phyloP scores from a whole-genome alignment of 1,140 invertebrate genomes.

The Platorchestia sp. region DNA sequence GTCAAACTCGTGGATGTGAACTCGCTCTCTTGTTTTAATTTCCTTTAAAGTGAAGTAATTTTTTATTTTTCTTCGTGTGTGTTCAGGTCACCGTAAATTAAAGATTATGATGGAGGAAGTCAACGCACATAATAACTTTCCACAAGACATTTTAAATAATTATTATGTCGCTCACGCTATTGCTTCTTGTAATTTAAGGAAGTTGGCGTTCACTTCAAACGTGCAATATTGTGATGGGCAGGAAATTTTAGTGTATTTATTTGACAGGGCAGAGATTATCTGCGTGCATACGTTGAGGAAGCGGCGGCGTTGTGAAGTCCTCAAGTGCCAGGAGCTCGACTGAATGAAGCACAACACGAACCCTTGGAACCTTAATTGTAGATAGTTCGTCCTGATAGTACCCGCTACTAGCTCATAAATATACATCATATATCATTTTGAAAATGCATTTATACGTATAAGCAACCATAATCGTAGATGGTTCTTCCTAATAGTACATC shows the following conservation, averaged over 20 bases:
- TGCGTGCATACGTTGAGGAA: not conserved
- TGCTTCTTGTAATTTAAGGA: not conserved
- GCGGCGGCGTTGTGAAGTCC: not conserved
- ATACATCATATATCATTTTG: too few species aligned
- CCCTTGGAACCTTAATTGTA: too few species aligned
- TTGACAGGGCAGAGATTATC: not conserved
- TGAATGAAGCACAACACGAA: too few species aligned
- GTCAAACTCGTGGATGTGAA: too few species aligned
- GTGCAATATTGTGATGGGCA: not conserved
- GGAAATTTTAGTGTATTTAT: not conserved
- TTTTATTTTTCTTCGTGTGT: too few species aligned
- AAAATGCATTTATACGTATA: too few species aligned
- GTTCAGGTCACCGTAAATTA: not conserved
- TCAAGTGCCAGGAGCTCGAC: not conserved
- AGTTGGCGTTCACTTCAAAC: not conserved
- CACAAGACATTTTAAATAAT: not conserved
- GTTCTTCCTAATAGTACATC: too few species aligned
- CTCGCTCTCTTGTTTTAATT: too few species aligned
- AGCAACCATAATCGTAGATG: too few species aligned
- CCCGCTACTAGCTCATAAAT: too few species aligned
- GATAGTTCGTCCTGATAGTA: too few species aligned
- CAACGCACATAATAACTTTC: not conserved
- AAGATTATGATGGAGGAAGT: not conserved
- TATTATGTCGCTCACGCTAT: not conserved
- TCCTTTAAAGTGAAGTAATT: too few species aligned